phyloP scores from a whole-genome alignment of 2,797 vertebrate genomes.

The Anguilla megastoma region DNA sequence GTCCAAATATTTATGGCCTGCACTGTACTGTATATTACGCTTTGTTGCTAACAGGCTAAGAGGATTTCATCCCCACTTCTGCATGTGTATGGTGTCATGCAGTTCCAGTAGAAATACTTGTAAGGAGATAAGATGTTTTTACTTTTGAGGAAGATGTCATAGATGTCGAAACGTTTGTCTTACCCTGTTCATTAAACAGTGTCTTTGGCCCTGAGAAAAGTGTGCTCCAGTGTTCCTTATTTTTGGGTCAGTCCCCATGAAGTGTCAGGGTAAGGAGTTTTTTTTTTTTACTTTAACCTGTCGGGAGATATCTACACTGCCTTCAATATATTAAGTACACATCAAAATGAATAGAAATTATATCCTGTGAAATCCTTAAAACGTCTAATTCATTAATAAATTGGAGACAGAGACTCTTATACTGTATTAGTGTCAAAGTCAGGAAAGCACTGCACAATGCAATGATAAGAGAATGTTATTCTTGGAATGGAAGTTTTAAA shows the following conservation, averaged over 20 bases:
- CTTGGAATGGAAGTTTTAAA: background rate
- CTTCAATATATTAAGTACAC: background rate
- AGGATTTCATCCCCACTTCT: background rate
- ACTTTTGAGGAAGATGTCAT: too few relatives aligned
- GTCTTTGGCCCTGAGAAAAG: too few relatives aligned
- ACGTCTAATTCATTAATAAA: background rate
- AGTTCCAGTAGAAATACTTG: background rate
- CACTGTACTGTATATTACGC: background rate
- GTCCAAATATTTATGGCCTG: too few relatives aligned
- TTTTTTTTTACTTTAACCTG: background rate
- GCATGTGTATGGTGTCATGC: background rate
- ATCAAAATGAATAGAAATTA: background rate
- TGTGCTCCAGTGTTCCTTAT: too few relatives aligned
- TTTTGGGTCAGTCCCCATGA: too few relatives aligned
- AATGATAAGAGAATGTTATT: slow-evolving; percentile 5
- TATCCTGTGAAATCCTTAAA: background rate
- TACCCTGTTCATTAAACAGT: too few relatives aligned
- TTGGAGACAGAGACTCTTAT: background rate
- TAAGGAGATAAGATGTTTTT: too few relatives aligned
- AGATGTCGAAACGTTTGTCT: too few relatives aligned
- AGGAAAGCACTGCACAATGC: background rate
- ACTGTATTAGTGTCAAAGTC: background rate
- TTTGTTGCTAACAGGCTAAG: background rate
- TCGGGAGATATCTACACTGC: background rate
- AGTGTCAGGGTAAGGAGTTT: too few relatives aligned